A percentile compares a stretch with the other conserved stretches of the same genome.
Evolutionary conservation across 2,113 vertebrate species (phyloP).

Genomic region (Apteryx owenii): DNA sequence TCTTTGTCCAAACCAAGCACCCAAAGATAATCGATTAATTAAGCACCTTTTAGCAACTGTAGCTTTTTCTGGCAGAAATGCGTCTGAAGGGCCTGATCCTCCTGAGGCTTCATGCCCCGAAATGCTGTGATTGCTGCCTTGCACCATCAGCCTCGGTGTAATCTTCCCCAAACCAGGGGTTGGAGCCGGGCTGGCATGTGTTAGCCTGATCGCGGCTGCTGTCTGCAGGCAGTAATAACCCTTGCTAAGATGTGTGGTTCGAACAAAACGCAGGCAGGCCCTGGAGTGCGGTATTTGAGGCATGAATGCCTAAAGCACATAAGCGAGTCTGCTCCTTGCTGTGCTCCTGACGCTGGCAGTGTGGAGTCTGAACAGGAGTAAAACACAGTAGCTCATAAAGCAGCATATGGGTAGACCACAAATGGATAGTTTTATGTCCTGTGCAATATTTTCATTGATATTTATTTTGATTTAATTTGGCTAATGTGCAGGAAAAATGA

Average conservation of each 20-base stretch:
- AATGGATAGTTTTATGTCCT: conserved; percentile 65
- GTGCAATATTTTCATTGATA: conserved; percentile 63
- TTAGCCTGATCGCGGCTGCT: background rate
- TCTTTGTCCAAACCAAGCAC: background rate
- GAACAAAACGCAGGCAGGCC: conserved; percentile 32
- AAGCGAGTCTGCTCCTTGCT: conserved; percentile 14
- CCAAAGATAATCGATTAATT: background rate
- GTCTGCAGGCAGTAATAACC: conserved; percentile 30
- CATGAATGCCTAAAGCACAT: conserved; percentile 41
- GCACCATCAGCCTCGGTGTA: background rate
- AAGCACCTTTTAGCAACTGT: background rate
- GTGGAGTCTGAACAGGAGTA: background rate
- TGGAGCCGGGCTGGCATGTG: background rate
- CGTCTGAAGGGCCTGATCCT: background rate
- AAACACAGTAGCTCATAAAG: conserved; percentile 42
- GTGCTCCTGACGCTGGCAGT: conserved; percentile 17
- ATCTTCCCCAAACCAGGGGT: background rate
- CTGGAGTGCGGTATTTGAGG: conserved; percentile 10
- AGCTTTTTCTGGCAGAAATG: background rate
- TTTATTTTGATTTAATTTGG: conserved; percentile 75
- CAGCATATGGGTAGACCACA: conserved; percentile 58
- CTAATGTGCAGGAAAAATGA: conserved; percentile 55
- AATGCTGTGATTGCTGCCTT: background rate
- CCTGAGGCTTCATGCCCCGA: too few species aligned
- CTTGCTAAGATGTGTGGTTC: background rate